Evolutionary conservation across 2,888 invertebrate genomes (phyloP).

Genomic region (Cybosia mesomella): DNA sequence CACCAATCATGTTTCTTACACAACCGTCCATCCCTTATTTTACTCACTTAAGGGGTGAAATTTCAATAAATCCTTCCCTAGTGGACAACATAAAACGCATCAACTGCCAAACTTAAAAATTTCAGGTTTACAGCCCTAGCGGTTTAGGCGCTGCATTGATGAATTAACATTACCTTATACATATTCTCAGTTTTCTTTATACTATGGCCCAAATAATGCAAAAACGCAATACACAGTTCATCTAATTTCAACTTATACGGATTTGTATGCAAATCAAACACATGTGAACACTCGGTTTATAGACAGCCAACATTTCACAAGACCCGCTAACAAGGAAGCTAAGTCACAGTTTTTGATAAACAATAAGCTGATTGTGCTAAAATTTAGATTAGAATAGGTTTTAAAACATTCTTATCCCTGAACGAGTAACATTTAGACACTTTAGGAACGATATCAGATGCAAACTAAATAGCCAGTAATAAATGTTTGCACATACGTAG

Average conservation of each 20-base stretch:
- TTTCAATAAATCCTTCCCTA: background rate
- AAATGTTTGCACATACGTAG: slow-evolving; percentile 27
- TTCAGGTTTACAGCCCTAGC: background rate
- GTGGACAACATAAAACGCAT: background rate
- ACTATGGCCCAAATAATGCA: background rate
- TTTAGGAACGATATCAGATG: slow-evolving; percentile 26
- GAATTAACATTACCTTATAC: background rate
- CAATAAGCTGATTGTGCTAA: slow-evolving; percentile 54
- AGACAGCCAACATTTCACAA: slow-evolving; percentile 29
- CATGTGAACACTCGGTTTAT: slow-evolving; percentile 17
- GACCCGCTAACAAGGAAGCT: slow-evolving; percentile 41
- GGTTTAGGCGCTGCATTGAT: background rate
- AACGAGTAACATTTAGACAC: slow-evolving; percentile 25
- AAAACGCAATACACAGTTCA: background rate
- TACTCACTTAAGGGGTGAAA: background rate
- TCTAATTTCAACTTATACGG: slow-evolving; percentile 2
- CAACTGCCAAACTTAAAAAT: background rate
- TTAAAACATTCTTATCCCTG: slow-evolving; percentile 31
- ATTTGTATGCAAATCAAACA: slow-evolving; percentile 21
- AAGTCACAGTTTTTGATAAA: slow-evolving; percentile 47
- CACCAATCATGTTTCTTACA: no score
- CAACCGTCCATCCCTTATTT: no score
- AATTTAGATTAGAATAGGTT: slow-evolving; percentile 18
- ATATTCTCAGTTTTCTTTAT: background rate
- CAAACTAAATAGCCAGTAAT: slow-evolving; percentile 45